Conservation (phyloP, 2,113 vertebrate species). For the Podarcis cretensis region DNA sequence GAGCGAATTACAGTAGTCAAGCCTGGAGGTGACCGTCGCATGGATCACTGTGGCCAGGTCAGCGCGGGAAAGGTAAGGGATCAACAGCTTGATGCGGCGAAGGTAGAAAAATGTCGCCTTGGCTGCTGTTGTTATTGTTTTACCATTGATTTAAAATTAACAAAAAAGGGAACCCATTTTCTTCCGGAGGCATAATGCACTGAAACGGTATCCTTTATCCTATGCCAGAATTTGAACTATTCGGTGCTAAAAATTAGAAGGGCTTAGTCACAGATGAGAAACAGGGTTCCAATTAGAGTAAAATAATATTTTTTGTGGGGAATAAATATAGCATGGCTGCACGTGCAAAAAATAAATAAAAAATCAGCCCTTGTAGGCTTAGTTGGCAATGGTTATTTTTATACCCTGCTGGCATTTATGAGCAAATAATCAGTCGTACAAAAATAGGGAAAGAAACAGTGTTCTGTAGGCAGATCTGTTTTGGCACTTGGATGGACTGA, state of each 20-base stretch:
- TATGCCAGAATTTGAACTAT: conserved; percentile 6
- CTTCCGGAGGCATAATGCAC: not conserved
- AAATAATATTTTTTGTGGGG: not conserved
- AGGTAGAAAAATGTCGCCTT: no score
- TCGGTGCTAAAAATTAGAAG: not conserved
- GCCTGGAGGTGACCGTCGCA: no score
- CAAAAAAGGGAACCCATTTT: not conserved
- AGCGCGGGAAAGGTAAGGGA: no score
- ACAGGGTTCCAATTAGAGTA: conserved; percentile 24
- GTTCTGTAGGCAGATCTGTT: not conserved
- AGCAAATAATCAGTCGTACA: not conserved
- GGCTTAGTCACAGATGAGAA: conserved; percentile 7
- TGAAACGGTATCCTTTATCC: conserved; percentile 5
- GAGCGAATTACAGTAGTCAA: no score
- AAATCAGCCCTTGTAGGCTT: not conserved
- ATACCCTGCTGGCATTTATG: not conserved
- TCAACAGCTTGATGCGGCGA: no score
- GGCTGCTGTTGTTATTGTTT: not conserved
- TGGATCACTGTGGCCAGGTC: no score
- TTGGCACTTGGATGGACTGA: not conserved
- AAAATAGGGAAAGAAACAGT: not conserved
- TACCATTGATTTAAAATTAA: not conserved
- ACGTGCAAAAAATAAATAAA: not conserved
- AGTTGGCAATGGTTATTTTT: not conserved
- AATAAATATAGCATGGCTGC: not conserved